Evolutionary conservation across 1,140 invertebrate species (phyloP).

Genomic region (Drosophila repletoides): DNA sequence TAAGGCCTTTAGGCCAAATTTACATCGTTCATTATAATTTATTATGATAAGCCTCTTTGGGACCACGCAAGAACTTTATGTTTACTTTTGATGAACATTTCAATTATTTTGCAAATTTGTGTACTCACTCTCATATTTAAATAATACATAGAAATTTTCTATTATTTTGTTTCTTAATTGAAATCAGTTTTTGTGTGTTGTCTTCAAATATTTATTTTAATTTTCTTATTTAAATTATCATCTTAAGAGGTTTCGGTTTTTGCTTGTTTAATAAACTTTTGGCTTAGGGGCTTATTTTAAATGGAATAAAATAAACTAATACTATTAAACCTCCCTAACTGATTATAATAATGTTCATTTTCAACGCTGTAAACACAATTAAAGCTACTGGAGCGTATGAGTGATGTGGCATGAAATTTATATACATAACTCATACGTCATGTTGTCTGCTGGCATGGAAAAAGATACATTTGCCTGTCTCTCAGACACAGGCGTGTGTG

Average conservation of each 20-base stretch:
- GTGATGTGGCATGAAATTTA: conserved; percentile 63
- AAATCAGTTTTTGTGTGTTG: conserved; percentile 3
- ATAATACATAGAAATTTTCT: background rate
- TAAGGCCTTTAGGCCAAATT: background rate
- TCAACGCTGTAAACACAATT: conserved; percentile 37
- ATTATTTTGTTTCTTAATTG: background rate
- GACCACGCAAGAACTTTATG: background rate
- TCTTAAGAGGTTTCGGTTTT: too few species aligned
- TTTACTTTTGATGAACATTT: background rate
- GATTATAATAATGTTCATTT: too few species aligned
- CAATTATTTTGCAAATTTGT: background rate
- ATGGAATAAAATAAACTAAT: too few species aligned
- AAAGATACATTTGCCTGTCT: conserved; percentile 28
- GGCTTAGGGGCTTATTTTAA: too few species aligned
- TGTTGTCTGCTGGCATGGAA: conserved; percentile 35
- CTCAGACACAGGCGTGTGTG: conserved; percentile 2
- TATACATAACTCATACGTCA: conserved; percentile 73
- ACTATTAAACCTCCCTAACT: too few species aligned
- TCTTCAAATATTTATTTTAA: conserved; percentile 1
- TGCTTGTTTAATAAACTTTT: too few species aligned
- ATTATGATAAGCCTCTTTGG: conserved; percentile 1
- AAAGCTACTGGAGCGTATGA: conserved; percentile 53
- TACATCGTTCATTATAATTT: background rate
- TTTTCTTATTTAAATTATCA: conserved; percentile 24
- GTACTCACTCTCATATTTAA: background rate